Evolutionary conservation across 1,140 invertebrate genomes (phyloP), one percentile per base, ranked within the genome.

Genomic region (Mactra quadrangularis): DNA sequence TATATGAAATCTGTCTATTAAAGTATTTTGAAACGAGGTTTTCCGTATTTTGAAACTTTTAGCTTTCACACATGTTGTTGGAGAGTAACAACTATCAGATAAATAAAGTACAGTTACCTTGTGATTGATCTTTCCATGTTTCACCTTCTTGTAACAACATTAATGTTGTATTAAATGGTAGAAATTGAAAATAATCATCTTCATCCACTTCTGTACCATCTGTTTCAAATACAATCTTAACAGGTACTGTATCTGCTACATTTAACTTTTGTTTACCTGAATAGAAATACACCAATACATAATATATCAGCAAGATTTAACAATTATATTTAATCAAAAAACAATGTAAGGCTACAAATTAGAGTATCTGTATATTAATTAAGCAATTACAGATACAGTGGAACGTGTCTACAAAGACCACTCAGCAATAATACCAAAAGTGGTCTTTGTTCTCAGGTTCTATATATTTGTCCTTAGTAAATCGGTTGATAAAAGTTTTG

Each of bases 181-280:
- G 94, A 52, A 97, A 97, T 84, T 96, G 95, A 94, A 98, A 98
- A 85, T 98, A 98, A 89, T 97, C 96, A 85, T 97, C 96, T 95
- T 98, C 97, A 91, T 98, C 97, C 33, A 99, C 96, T 94, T 98
- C 97, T 53, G 97, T 98, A 86, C 97, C 97, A 95, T 98, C 97
- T 88, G 95, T 96, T 93, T 98, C 97, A 83, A 99, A 94, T 88
- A 98, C 97, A 93, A 98, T 94, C 86, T 96, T 59, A 22, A 91
- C 79, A 33, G 60, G 47, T 47, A 77, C 84, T 2, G 38, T 27
- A 6, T 83, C 72, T 31, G 53, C 11, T 13, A 89, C 52, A 35
- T 71, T 74, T 13, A 91, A 75, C 78, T 90, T 89, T 27, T 68
- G 41, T 64, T 86, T 89, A 1, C 86, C 89, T 90, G 57, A n/a